Base-by-base conservation (phyloP, 35 echinoderm and acorn worm genomes). In the Apostichopus parvimensis region DNA sequence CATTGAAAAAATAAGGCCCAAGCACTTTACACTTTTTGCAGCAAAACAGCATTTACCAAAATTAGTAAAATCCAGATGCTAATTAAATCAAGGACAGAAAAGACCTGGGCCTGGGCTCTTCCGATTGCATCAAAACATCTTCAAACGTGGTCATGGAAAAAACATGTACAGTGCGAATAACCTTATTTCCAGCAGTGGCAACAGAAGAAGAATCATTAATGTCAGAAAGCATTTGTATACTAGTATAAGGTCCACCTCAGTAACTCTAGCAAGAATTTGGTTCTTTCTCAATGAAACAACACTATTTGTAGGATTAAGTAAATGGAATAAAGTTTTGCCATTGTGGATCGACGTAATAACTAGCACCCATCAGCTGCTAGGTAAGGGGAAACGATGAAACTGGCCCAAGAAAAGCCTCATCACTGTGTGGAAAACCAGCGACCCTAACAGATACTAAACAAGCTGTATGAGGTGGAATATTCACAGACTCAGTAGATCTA, bases 41-140 rank as follows among this genome's bases (percentile, higher is more conserved):
- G 34, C 34, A 45, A 45, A 45, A 45, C 34, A 45, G 34, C 34
- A 45, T 45, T 45, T 45, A 45, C 34, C 34, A 45, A 45, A 45
- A 28, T 28, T 28, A 28, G 26, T 28, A 28, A 28, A 28, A 45
- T 45, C 34, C 34, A 45, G 34, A 45, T 45, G 34, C 34, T 45
- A 45, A 45, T 45, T 45, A 45, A 45, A 45, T 94, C 93, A 68
- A 94, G 88, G 13, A 90, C 79, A 1, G 93, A 73, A 73, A 90
- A 90, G 13, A 90, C 68, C 73, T 62, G 62, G n/a, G 87, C 87
- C 15, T 94, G 53, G 23, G 87, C 60, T 66, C 90, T 86, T 28
- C 93, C 79, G 23, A 94, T 90, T 52, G 87, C 56, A 58, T 94
- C 87, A 90, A 82, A 79, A 90, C 87, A 77, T 94, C 87, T 25